Evolutionary conservation across 2,888 invertebrate genomes (phyloP).

Genomic region (Tetramorium bicarinatum): DNA sequence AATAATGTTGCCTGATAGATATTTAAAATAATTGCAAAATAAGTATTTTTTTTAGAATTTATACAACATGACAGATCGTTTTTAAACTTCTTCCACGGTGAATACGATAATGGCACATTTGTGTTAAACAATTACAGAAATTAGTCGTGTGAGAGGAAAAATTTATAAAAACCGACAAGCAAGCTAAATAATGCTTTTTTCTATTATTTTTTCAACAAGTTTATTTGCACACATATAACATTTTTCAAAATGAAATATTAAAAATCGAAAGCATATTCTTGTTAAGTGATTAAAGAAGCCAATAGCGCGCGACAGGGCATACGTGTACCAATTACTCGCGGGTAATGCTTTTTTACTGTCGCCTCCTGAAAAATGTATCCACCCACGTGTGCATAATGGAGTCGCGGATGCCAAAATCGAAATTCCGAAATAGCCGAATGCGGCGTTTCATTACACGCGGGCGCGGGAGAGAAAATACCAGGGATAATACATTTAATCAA

Average conservation of each 20-base stretch:
- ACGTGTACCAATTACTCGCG: slow-evolving; percentile 37
- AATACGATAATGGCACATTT: slow-evolving; percentile 31
- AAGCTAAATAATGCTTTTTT: neutral
- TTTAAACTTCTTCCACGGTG: neutral
- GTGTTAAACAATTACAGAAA: slow-evolving; percentile 40
- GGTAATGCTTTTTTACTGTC: slow-evolving; percentile 56
- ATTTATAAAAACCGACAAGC: slow-evolving; percentile 28
- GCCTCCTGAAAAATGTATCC: slow-evolving; percentile 29
- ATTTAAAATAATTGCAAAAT: neutral
- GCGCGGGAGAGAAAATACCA: slow-evolving; percentile 26
- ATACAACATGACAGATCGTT: slow-evolving; percentile 15
- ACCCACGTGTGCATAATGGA: slow-evolving; percentile 40
- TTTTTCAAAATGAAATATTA: slow-evolving; percentile 29
- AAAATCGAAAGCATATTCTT: slow-evolving; percentile 54
- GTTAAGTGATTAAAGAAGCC: slow-evolving; percentile 38
- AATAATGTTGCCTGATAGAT: neutral
- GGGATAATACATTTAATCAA: slow-evolving; percentile 56
- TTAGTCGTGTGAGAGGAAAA: slow-evolving; percentile 12
- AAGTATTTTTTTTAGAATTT: slow-evolving; percentile 21
- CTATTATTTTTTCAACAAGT: neutral
- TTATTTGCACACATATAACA: slow-evolving; percentile 12
- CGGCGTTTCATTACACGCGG: slow-evolving; percentile 43
- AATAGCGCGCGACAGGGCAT: slow-evolving; percentile 21
- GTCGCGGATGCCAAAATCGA: slow-evolving; percentile 28
- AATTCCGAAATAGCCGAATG: slow-evolving; percentile 33